phyloP scores from a whole-genome alignment of 2,113 vertebrate genomes.

The Trogon melanurus region DNA sequence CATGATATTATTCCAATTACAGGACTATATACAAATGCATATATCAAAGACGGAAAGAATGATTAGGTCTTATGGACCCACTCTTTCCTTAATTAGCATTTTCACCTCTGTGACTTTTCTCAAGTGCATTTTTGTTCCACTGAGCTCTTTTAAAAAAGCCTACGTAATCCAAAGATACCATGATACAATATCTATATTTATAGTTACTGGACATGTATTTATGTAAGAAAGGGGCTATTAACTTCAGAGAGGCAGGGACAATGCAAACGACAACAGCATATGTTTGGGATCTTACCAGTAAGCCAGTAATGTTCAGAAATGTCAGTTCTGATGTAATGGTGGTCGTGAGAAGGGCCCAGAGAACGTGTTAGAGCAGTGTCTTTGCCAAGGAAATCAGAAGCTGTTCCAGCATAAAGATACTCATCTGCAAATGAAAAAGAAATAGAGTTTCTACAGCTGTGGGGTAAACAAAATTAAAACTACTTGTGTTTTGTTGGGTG shows the following conservation, averaged over 20 bases:
- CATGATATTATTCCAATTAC: background rate
- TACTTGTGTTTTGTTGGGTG: background rate
- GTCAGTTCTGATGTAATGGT: constrained; percentile 95
- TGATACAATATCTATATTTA: constrained; percentile 56
- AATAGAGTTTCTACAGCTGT: background rate
- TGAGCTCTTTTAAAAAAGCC: background rate
- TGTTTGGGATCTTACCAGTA: constrained; percentile 82
- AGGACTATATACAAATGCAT: background rate
- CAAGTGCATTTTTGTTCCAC: background rate
- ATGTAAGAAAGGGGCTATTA: constrained; percentile 38
- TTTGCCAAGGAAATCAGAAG: constrained; percentile 97
- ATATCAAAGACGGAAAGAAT: background rate
- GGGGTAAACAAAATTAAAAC: background rate
- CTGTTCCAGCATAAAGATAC: constrained; percentile 93
- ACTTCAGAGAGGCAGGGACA: constrained; percentile 22
- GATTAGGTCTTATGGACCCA: background rate
- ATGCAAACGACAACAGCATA: constrained; percentile 31
- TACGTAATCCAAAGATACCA: constrained; percentile 22
- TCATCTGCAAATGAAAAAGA: constrained; percentile 81
- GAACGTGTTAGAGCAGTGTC: constrained; percentile 94
- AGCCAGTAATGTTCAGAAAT: constrained; percentile 98
- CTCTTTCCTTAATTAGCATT: constrained; percentile 41
- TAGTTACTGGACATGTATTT: constrained; percentile 42
- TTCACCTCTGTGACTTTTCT: constrained; percentile 41
- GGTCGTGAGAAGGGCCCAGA: constrained; percentile 89